A percentile compares a stretch with the other conserved stretches of the same genome.
phyloP scores from a whole-genome alignment of 2,113 vertebrate species.

The Cygnus buccinator region DNA sequence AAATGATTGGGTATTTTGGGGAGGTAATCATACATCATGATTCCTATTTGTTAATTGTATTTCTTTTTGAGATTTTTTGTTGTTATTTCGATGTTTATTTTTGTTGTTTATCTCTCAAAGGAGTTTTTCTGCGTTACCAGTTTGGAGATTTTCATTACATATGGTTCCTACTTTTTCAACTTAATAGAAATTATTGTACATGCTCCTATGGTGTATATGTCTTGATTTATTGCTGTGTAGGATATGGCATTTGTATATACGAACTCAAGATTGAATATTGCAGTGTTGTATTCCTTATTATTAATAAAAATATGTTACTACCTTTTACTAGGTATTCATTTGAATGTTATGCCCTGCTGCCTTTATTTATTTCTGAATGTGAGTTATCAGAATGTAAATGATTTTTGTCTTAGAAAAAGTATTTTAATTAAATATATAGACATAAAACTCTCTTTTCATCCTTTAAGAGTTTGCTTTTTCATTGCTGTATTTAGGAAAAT shows the following conservation, averaged over 20 bases:
- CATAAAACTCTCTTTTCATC: not conserved
- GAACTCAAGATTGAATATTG: conserved; percentile 21
- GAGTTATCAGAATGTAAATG: conserved; percentile 31
- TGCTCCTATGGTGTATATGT: not conserved
- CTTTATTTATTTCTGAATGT: conserved; percentile 57
- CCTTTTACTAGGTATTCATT: conserved; percentile 44
- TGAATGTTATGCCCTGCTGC: conserved; percentile 43
- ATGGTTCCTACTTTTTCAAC: not conserved
- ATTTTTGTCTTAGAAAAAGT: conserved; percentile 12
- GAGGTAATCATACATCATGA: not conserved
- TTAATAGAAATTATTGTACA: not conserved
- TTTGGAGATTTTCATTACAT: not conserved
- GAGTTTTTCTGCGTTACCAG: not conserved
- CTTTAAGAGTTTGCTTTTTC: conserved; percentile 33
- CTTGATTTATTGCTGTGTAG: conserved; percentile 20
- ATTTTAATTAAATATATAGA: conserved; percentile 7
- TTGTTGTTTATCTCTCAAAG: not conserved
- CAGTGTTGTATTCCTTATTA: conserved; percentile 22
- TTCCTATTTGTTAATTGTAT: conserved; percentile 11
- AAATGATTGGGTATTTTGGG: not conserved
- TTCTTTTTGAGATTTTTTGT: not conserved
- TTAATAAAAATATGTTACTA: conserved; percentile 43
- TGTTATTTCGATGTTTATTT: not conserved
- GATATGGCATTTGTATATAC: not conserved
- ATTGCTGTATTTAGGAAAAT: conserved; percentile 47